Conservation (phyloP, 2,888 invertebrate genomes). For the Hecatera dysodea region DNA sequence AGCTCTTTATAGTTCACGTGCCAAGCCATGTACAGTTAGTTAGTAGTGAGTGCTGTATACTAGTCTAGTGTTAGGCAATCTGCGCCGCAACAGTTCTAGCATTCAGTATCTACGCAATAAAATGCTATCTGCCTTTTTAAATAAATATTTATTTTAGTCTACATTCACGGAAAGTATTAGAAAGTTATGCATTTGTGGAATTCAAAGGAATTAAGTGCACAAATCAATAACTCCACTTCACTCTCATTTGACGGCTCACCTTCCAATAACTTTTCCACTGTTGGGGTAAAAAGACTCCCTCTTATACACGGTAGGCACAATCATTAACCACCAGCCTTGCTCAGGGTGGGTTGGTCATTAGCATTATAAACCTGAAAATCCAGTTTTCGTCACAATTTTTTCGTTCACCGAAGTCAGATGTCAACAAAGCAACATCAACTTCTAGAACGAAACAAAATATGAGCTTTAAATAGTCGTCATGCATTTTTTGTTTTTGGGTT, state of each 20-base stretch:
- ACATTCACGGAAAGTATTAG: not conserved
- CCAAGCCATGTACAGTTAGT: not conserved
- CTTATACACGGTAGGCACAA: not conserved
- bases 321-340: not conserved
- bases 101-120: not conserved
- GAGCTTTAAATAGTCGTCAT: not conserved
- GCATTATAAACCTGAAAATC: not conserved
- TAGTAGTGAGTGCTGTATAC: not conserved
- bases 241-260: not conserved
- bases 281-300: not conserved
- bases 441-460: not conserved
- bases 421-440: too few species aligned
- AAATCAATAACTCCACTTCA: too few species aligned
- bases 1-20: not conserved
- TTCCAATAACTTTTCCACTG: not conserved
- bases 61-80: slow-evolving; percentile 6
- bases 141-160: slow-evolving; percentile 23
- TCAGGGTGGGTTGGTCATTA: not conserved
- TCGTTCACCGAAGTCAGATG: not conserved
- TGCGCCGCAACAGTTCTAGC: slow-evolving; percentile 2
- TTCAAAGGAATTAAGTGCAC: not conserved
- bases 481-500: too few species aligned
- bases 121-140: not conserved
- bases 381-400: not conserved
- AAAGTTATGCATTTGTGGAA: slow-evolving; percentile 7